A percentile compares a stretch with the other conserved stretches of the same genome.
Evolutionary conservation across 2,888 invertebrate genomes (phyloP).

Genomic region (Eupithecia subfuscata): DNA sequence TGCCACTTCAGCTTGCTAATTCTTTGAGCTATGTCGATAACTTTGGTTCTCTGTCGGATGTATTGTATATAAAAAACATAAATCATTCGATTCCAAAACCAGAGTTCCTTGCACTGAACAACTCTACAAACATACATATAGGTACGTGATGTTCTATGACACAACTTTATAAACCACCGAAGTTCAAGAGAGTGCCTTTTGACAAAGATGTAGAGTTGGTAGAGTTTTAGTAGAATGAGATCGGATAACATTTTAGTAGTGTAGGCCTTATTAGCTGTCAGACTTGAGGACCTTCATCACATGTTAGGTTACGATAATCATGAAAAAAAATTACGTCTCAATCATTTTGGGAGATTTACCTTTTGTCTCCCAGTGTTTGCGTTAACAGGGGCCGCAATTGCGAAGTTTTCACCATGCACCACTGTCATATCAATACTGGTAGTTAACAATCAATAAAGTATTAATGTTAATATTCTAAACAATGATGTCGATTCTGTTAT

Average conservation of each 20-base stretch:
- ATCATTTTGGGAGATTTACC: background rate
- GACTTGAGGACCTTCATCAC: background rate
- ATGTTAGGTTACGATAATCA: background rate
- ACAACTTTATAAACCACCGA: background rate
- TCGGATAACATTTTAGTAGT: too few species aligned
- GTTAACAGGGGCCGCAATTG: background rate
- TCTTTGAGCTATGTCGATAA: too few species aligned
- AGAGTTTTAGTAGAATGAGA: too few species aligned
- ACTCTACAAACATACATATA: too few species aligned
- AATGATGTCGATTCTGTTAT: too few species aligned
- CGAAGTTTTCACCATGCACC: too few species aligned
- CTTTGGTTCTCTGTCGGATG: too few species aligned
- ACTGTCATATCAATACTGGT: background rate
- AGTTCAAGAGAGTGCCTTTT: background rate
- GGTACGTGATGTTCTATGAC: too few species aligned
- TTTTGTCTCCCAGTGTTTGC: background rate
- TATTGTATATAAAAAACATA: background rate
- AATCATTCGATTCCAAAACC: background rate
- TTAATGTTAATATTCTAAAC: too few species aligned
- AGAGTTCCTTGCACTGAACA: background rate
- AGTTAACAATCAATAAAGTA: background rate
- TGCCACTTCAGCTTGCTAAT: too few species aligned
- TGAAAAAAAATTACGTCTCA: background rate
- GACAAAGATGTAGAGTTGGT: too few species aligned
- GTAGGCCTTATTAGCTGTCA: background rate